phyloP scores from a whole-genome alignment of 2,113 vertebrate species.

The Hassar affinis region DNA sequence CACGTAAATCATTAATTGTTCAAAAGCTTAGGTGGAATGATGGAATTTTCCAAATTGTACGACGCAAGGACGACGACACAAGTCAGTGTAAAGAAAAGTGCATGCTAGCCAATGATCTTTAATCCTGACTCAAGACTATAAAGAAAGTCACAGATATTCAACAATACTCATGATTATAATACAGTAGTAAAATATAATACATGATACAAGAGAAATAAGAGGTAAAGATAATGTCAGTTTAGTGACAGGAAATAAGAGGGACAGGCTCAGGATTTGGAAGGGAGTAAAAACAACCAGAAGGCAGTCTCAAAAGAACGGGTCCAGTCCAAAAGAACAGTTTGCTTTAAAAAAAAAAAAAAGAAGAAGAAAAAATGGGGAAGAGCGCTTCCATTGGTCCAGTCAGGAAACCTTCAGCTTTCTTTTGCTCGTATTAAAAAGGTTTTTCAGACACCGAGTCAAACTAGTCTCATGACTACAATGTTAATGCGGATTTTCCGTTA shows the following conservation, averaged over 20 bases:
- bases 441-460: not conserved
- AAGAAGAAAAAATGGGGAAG: not conserved
- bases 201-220: slow-evolving; percentile 71
- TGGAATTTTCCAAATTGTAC: slow-evolving; percentile 45
- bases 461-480: not conserved
- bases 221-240: slow-evolving; percentile 61
- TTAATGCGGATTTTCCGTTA: not conserved
- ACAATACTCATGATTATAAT: slow-evolving; percentile 72
- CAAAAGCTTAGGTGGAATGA: slow-evolving; percentile 3
- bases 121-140: slow-evolving; percentile 62
- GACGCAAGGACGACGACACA: slow-evolving; percentile 52
- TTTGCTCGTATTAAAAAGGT: slow-evolving; percentile 5
- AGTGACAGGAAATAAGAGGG: slow-evolving; percentile 67
- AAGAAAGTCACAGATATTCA: slow-evolving; percentile 72
- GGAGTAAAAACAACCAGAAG: slow-evolving; percentile 66
- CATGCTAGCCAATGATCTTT: slow-evolving; percentile 75
- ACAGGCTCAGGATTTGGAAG: slow-evolving; percentile 60
- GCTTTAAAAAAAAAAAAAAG: slow-evolving; percentile 52
- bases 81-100: slow-evolving; percentile 64
- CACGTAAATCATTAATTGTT: not conserved
- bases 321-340: slow-evolving; percentile 59
- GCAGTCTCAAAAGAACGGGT: slow-evolving; percentile 62
- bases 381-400: slow-evolving; percentile 30
- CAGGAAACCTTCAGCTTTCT: slow-evolving; percentile 15
- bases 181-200: slow-evolving; percentile 77